phyloP scores from a whole-genome alignment of 2,113 vertebrate genomes.

The Elephas maximus region DNA sequence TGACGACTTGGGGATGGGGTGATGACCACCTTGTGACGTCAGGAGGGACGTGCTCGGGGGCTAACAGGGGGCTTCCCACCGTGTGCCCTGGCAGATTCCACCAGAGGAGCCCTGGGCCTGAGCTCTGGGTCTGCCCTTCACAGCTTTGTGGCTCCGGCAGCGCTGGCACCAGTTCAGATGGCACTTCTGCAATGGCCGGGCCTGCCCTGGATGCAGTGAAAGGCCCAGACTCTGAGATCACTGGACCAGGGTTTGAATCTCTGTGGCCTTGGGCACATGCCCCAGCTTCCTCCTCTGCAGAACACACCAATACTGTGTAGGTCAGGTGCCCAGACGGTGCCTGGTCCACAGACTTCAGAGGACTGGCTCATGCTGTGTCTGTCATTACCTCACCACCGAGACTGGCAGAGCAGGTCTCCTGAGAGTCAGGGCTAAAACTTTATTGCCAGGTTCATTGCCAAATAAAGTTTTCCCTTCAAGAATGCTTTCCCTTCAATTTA shows the following conservation, averaged over 20 bases:
- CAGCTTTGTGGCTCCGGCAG: not conserved
- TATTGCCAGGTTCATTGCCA: not conserved
- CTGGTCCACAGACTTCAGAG: not conserved
- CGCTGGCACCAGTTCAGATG: fast-evolving
- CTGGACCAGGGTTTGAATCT: not conserved
- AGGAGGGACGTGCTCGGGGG: fast-evolving
- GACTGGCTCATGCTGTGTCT: fast-evolving
- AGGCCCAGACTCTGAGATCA: not conserved
- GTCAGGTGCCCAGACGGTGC: fast-evolving
- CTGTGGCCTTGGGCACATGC: fast-evolving
- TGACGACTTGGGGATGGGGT: fast-evolving
- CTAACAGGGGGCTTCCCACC: fast-evolving
- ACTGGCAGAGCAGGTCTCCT: not conserved
- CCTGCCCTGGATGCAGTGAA: fast-evolving
- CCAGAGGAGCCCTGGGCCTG: not conserved
- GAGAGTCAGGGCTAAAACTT: not conserved
- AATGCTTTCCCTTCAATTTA: not conserved
- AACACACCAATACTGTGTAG: not conserved
- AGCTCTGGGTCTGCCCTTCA: not conserved
- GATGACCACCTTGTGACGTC: fast-evolving
- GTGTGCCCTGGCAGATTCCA: fast-evolving
- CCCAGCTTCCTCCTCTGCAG: not conserved
- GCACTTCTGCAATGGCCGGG: fast-evolving
- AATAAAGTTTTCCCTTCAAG: not conserved
- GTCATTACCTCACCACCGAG: no score